Percentiles rank a stretch among this genome's conserved stretches.
phyloP scores from a whole-genome alignment of 1,140 invertebrate genomes.

The Diorhabda elongata region DNA sequence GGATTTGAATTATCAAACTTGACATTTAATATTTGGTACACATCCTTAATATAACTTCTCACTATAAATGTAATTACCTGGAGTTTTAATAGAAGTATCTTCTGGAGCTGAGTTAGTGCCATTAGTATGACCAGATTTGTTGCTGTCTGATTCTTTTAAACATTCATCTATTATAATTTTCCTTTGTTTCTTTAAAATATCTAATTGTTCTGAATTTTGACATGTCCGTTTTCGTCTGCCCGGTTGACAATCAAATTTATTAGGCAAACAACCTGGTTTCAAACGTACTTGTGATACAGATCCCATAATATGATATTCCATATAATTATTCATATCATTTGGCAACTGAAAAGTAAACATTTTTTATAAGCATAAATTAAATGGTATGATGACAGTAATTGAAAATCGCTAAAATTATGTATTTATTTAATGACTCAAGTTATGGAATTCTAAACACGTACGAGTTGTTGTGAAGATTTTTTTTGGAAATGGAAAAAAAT shows the following conservation, averaged over 20 bases:
- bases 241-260: constrained; percentile 35
- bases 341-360: constrained; percentile 29
- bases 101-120: constrained; percentile 33
- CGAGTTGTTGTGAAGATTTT: too few relatives aligned
- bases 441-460: too few relatives aligned
- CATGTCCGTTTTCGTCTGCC: constrained; percentile 31
- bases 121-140: constrained; percentile 34
- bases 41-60: too few relatives aligned
- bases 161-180: constrained; percentile 4
- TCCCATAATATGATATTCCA: constrained; percentile 36
- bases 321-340: constrained; percentile 43
- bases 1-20: too few relatives aligned
- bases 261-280: constrained; percentile 33
- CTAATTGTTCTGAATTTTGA: constrained; percentile 9
- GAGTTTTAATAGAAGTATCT: constrained; percentile 48
- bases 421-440: too few relatives aligned
- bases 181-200: constrained; percentile 24
- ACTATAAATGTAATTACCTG: constrained; percentile 41
- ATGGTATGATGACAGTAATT: too few relatives aligned
- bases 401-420: too few relatives aligned
- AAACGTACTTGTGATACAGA: constrained; percentile 32
- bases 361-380: too few relatives aligned
- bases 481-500: too few relatives aligned
- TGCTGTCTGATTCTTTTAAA: constrained; percentile 4
- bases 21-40: too few relatives aligned